These are phyloP conservation scores for Sibirionetta formosa DNA, from an alignment of 2,797 vertebrate species.

Conservation along the genomic window DNA sequence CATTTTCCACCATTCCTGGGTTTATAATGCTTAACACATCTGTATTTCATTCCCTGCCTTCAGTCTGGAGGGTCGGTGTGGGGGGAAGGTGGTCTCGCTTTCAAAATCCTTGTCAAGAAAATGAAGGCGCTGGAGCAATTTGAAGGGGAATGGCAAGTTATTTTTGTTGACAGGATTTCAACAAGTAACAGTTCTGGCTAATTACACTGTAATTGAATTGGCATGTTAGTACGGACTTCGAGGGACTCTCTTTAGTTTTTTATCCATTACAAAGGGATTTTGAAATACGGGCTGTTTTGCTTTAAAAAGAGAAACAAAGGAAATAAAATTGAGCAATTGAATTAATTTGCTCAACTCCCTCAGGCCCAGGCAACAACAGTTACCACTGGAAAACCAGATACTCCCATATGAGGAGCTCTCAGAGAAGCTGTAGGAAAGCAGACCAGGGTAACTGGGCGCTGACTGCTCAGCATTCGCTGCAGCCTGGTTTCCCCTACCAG, in stretches of 20 bases:
- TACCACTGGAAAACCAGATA: constrained; percentile 12
- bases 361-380: background rate
- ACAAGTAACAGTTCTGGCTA: constrained; percentile 43
- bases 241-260: background rate
- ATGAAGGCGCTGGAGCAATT: background rate
- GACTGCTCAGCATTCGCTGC: background rate
- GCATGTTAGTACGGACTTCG: background rate
- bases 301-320: constrained; percentile 37
- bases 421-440: background rate
- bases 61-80: background rate
- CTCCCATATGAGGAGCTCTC: background rate
- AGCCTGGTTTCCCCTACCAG: background rate
- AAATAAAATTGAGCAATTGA: constrained; percentile 29
- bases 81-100: background rate
- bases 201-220: constrained; percentile 40
- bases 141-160: background rate
- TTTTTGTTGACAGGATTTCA: constrained; percentile 60
- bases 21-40: background rate
- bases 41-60: constrained; percentile 30
- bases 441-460: background rate
- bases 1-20: background rate
- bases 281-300: background rate
- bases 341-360: constrained; percentile 25
- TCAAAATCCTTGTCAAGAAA: constrained; percentile 1
- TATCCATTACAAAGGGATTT: constrained; percentile 20